Base-by-base conservation (phyloP, 2,888 invertebrate species). In the Listrodromus nycthemerus region DNA sequence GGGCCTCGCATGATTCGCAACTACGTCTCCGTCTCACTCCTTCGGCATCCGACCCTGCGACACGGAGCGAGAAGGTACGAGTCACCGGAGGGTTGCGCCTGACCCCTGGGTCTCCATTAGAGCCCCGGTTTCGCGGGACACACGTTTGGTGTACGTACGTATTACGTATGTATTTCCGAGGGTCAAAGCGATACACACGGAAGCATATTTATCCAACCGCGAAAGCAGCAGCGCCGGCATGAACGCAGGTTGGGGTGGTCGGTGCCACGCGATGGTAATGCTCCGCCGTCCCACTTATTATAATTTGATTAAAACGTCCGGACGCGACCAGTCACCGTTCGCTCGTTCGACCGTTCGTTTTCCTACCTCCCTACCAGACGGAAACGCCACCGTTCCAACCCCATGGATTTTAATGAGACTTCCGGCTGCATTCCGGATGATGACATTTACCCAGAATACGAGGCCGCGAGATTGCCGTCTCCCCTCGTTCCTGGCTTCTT, bases 301-400 rank as follows among this genome's bases (percentile, higher is more conserved):
- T 87, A 90, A 90, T 89, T 89, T 87, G 86, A 90, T 89, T 88
- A 88, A 87, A 88, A 87, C 85, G 77, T 80, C 84, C 48, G 37
- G 21, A 69, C 50, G 63, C 45, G 24, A 78, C 52, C 63, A 63
- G 63, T 63, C 70, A 70, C 37, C 50, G 21, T 16, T 19, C 13
- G 63, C 33, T 78, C 63, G 63, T 50, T 74, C 30, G 33, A 27
- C 21, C 13, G 55, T 65, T 65, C 16, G 41, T 71, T 71, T 61
- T 61, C 58, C 50, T 19, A 33, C 24, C 65, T 1, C 19, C n/a
- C n/a, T 19, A 37, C 13, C 27, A 16, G n/a, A 6, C n/a, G 13
- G 41, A 73, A 50, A 50, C 66, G 30, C 21, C 50, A 41, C 76
- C 41, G 2, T 13, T 19, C 48, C 52, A n/a, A 21, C 63, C 48